Percentiles rank a stretch among this genome's conserved stretches.
Conservation (phyloP, 2,888 invertebrate genomes). For the Bugulina stolonifera region DNA sequence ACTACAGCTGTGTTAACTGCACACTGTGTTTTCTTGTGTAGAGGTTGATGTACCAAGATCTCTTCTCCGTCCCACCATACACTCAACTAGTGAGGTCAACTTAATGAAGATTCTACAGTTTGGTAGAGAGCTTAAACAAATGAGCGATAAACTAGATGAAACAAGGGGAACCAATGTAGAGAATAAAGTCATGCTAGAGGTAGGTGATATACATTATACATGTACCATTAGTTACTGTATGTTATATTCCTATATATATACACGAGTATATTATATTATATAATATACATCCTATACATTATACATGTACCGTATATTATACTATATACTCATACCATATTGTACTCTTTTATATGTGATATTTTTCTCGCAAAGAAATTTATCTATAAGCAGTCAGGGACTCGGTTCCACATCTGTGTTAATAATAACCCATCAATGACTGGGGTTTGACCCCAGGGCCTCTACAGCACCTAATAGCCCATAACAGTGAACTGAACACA, state of each 20-base stretch:
- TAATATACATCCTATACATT: too few species aligned
- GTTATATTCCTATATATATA: background rate
- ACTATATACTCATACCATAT: too few species aligned
- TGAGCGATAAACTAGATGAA: constrained; percentile 76
- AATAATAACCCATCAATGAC: too few species aligned
- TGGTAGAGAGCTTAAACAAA: constrained; percentile 84
- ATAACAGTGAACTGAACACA: too few species aligned
- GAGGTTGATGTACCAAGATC: background rate
- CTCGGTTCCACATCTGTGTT: too few species aligned
- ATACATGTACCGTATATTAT: background rate
- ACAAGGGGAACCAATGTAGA: constrained; percentile 74
- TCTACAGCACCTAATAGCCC: too few species aligned
- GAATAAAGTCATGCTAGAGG: constrained; percentile 87
- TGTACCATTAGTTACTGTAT: background rate
- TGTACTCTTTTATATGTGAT: too few species aligned
- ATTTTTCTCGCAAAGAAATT: too few species aligned
- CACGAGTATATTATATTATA: background rate
- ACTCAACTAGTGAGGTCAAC: constrained; percentile 68
- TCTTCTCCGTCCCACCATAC: background rate
- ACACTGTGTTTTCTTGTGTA: too few species aligned
- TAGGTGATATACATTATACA: constrained; percentile 44
- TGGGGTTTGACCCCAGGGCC: too few species aligned
- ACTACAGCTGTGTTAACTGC: too few species aligned
- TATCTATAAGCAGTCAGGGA: too few species aligned
- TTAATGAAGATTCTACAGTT: constrained; percentile 90